A percentile compares a stretch with the other conserved stretches of the same genome.
Conservation (phyloP, 1,140 invertebrate species). For the Monochamus saltuarius region DNA sequence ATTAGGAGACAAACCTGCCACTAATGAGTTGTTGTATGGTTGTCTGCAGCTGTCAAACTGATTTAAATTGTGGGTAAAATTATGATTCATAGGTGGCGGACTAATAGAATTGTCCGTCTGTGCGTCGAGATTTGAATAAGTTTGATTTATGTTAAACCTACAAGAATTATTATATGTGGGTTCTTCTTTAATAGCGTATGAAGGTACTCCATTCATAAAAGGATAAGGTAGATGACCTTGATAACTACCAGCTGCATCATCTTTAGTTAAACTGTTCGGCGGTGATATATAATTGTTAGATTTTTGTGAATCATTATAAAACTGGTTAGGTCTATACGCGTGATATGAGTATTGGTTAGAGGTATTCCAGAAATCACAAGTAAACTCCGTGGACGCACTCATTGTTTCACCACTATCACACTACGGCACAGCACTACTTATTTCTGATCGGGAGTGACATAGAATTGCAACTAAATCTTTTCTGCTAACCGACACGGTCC, state of each 20-base stretch:
- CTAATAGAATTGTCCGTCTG: constrained; percentile 26
- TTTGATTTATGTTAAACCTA: constrained; percentile 25
- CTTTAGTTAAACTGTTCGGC: neutral
- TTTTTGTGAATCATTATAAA: too few relatives aligned
- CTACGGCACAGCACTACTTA: constrained; percentile 8
- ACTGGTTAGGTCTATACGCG: too few relatives aligned
- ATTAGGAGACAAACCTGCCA: constrained; percentile 18
- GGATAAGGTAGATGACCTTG: constrained; percentile 15
- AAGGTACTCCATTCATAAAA: constrained; percentile 12
- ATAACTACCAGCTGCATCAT: neutral
- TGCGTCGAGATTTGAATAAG: constrained; percentile 21
- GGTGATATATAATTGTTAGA: too few relatives aligned
- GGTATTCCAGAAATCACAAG: constrained; percentile 32
- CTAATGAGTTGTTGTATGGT: constrained; percentile 8
- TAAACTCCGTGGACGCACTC: constrained; percentile 33
- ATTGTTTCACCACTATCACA: constrained; percentile 23
- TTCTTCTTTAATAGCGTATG: constrained; percentile 26
- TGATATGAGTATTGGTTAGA: too few relatives aligned
- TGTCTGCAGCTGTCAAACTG: constrained; percentile 29
- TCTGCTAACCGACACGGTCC: constrained; percentile 33
- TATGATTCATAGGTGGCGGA: constrained; percentile 27
- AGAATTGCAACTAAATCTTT: constrained; percentile 34
- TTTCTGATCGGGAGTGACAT: constrained; percentile 11
- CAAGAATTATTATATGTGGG: constrained; percentile 21
- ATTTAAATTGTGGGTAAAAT: constrained; percentile 21